Base-by-base conservation (phyloP, 2,888 invertebrate species). In the Pollenia amentaria region DNA sequence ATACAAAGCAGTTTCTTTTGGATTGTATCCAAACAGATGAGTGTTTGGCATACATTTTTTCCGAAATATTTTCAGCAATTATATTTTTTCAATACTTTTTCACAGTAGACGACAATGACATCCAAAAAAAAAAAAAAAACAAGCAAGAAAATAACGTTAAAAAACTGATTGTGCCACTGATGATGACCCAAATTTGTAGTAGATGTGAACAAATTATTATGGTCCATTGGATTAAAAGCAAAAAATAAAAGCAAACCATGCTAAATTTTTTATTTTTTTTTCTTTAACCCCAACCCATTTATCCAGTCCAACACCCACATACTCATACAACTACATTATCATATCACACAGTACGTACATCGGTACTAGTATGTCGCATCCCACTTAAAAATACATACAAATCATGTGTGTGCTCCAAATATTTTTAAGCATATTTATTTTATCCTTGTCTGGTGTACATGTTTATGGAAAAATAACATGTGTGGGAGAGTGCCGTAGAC, bases 141-240 rank as follows among this genome's bases (percentile, higher is more conserved):
- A 48, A 38, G 14, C 14, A 75, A 53, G 11, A 76, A 53, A 76
- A n/a, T 9, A 55, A 7, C 4, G 6, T 60, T 40, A 21, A 16
- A 48, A 57, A 46, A 48, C 88, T 88, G 75, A 88, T 72, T 77
- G 48, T 53, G 65, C 46, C 64, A 46, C 48, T 64, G 67, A 69
- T 44, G 75, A 40, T 82, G 87, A 82, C 85, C 82, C 88, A 91
- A 89, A 91, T 91, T 86, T 83, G 38, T 51, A 57, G 44, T 12
- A 79, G 76, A 82, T 79, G 88, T 91, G 84, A 88, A 89, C 90
- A 91, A 91, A 91, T 91, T 92, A 91, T 91, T 89, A 89, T 89
- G 87, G 91, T 78, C 87, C 87, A 89, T 88, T 87, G 90, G 91
- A 90, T 90, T 91, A 90, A 90, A 89, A 88, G 80, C 80, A 79